phyloP scores from a whole-genome alignment of 23 tunicate genomes.

The Trididemnum clinides region DNA sequence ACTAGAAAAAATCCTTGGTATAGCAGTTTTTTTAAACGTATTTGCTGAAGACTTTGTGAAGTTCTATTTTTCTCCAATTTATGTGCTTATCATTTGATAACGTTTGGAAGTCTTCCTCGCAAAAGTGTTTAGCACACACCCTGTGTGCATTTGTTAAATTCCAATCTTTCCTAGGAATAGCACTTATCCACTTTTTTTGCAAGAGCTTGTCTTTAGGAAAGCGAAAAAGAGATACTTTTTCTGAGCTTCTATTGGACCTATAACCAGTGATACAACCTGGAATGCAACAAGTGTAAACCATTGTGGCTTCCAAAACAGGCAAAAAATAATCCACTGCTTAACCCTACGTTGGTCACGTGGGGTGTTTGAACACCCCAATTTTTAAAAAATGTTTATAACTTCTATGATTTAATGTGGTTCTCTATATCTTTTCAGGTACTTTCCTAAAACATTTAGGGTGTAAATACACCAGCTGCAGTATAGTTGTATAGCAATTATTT shows the following conservation, averaged over 20 bases:
- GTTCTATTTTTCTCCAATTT: background rate
- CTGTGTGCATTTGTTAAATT: background rate
- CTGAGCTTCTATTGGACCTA: background rate
- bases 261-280: conserved; percentile 10
- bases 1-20: background rate
- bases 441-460: too few species aligned
- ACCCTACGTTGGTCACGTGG: too few species aligned
- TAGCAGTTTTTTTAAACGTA: background rate
- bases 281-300: conserved; percentile 15
- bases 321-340: too few species aligned
- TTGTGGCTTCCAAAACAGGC: too few species aligned
- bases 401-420: too few species aligned
- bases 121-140: background rate
- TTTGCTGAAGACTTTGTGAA: background rate
- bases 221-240: background rate
- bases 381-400: too few species aligned
- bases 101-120: conserved; percentile 9
- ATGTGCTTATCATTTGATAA: background rate
- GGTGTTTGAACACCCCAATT: too few species aligned
- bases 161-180: conserved; percentile 24
- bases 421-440: too few species aligned
- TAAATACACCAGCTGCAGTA: too few species aligned
- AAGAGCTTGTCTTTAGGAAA: background rate
- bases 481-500: too few species aligned
- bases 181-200: background rate